Base-by-base conservation (phyloP, 2,888 invertebrate genomes). In the Drosophila testacea region DNA sequence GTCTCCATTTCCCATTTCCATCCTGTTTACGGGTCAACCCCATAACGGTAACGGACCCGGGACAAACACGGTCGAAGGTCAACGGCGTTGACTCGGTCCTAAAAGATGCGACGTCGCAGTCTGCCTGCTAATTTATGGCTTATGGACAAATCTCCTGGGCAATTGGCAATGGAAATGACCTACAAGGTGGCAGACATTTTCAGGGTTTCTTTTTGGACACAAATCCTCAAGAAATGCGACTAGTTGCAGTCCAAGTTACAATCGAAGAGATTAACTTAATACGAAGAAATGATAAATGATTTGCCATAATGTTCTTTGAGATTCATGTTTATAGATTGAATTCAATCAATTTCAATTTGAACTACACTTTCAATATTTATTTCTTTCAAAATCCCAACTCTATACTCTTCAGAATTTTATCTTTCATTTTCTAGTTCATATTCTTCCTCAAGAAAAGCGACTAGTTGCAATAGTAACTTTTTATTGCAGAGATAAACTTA, bases 111-210 rank as follows among this genome's bases (percentile, higher is more conserved):
- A 48, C 48, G 36, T 0, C 44, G 60, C 36, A 42, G 57, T 42
- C 65, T 47, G 22, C 3, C 7, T 7, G 55, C 76, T 70, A 73
- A 77, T 77, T 77, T 73, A 77, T 73, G 50, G 76, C 69, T 73
- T 62, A 73, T 62, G 55, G 46, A 41, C 52, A 72, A 75, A 68
- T 72, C 77, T 75, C 60, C 22, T 36, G 59, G 60, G 60, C 77
- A 75, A 72, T 72, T 68, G 77, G 9, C 77, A 62, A 46, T 63
- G 57, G 32, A 47, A 51, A 27, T 60, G 39, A 38, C 42, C 71
- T 39, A 51, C 41, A 69, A 59, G 54, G 27, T 47, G 59, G 44
- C 55, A 22, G 22, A 22, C 27, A 9, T 38, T 22, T 16, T 11
- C 11, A 28, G 41, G 34, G n/a, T 13, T 11, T 13, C 27, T 10